Conservation (phyloP, 2,888 invertebrate genomes). For the Megalurothrips usitatus region DNA sequence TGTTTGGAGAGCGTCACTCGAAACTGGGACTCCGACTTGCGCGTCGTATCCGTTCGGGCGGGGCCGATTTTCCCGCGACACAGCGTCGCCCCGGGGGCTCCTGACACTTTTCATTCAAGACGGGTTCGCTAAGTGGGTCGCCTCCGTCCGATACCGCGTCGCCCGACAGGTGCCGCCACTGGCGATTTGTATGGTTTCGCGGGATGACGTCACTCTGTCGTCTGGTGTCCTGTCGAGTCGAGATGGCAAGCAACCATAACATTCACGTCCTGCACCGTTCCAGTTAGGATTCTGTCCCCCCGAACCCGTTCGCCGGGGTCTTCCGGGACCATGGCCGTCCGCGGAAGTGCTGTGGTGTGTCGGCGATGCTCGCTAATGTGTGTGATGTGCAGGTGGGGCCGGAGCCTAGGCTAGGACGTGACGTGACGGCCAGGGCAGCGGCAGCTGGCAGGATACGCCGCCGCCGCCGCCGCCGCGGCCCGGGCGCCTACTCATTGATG, state of each 20-base stretch:
- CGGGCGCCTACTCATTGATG: not conserved
- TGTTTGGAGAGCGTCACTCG: not conserved
- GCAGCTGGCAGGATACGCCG: not conserved
- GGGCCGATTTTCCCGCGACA: not conserved
- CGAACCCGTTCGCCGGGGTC: not conserved
- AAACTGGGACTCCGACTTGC: not conserved
- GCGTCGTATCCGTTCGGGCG: not conserved
- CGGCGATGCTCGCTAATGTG: not conserved
- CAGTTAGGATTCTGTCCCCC: not conserved
- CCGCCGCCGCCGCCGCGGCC: not conserved
- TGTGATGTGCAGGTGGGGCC: not conserved
- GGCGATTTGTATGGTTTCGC: conserved; percentile 21
- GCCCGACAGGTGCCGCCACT: conserved; percentile 20
- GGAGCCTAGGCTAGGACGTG: not conserved
- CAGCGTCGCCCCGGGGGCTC: not conserved
- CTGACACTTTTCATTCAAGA: not conserved
- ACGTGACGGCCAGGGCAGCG: not conserved
- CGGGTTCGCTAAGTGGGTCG: not conserved
- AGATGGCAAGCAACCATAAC: not conserved
- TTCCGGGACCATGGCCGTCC: too few relatives aligned
- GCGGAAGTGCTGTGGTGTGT: not conserved
- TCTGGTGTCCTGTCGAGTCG: not conserved
- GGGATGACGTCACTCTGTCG: conserved; percentile 22
- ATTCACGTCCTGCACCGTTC: not conserved
- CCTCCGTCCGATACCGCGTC: not conserved